Conservation (phyloP, 2,113 vertebrate genomes). For the Apteryx mantelli region DNA sequence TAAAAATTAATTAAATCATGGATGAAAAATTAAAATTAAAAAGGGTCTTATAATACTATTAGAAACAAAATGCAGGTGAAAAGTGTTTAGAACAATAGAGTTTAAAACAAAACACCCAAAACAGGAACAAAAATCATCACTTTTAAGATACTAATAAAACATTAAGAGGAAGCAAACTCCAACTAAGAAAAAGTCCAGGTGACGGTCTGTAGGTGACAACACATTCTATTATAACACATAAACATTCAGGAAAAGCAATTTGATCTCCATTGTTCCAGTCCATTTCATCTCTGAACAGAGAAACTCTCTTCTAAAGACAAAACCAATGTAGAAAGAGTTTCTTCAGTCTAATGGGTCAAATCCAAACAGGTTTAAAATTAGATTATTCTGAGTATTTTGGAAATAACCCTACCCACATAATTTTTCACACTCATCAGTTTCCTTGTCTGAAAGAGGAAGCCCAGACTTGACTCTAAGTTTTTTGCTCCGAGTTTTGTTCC, state of each 20-base stretch:
- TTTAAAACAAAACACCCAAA: neutral
- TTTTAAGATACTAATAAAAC: neutral
- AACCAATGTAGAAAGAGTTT: constrained; percentile 13
- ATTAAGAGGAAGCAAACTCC: neutral
- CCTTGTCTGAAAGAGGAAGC: neutral
- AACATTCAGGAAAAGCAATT: neutral
- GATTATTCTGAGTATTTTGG: neutral
- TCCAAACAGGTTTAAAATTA: constrained; percentile 12
- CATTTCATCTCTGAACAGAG: constrained; percentile 17
- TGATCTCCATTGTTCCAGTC: neutral
- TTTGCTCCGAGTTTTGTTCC: neutral
- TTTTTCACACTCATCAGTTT: neutral
- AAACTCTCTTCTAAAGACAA: constrained; percentile 38
- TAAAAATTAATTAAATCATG: too few species aligned
- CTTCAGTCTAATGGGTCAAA: neutral
- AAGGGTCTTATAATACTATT: neutral
- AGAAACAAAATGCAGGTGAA: neutral
- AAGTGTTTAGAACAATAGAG: neutral
- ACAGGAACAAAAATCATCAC: neutral
- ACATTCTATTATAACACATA: neutral
- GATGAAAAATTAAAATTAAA: neutral
- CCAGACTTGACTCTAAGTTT: neutral
- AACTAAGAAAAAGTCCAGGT: neutral
- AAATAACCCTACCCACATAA: neutral
- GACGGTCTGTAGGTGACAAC: neutral